These are phyloP conservation scores for Yasuhikotakia modesta DNA, from an alignment of 2,797 vertebrate genomes.

Conservation along the genomic window DNA sequence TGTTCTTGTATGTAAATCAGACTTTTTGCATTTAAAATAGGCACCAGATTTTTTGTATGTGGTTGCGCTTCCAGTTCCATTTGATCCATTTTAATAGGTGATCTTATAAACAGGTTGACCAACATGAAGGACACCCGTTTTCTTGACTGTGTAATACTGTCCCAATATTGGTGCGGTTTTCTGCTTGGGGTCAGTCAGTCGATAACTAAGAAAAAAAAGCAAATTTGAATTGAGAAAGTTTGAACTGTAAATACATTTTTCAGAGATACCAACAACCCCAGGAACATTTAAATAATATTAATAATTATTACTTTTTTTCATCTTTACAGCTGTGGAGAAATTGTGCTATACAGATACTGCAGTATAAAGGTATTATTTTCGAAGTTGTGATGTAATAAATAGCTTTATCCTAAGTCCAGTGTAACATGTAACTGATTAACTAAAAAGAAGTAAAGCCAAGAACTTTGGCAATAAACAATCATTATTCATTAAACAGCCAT, in stretches of 20 bases:
- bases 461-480: not conserved
- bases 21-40: not conserved
- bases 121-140: conserved; percentile 81
- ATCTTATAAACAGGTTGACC: conserved; percentile 88
- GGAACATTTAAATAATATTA: too few relatives aligned
- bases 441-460: not conserved
- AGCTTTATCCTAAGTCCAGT: not conserved
- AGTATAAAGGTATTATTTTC: not conserved
- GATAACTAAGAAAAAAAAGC: conserved; percentile 82
- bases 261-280: not conserved
- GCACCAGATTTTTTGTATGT: not conserved
- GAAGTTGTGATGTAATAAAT: not conserved
- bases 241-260: not conserved
- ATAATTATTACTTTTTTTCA: not conserved
- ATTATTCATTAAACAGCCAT: not conserved
- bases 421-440: conserved; percentile 36
- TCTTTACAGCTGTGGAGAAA: not conserved
- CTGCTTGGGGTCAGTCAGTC: conserved; percentile 83
- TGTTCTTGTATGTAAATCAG: not conserved
- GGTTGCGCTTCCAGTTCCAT: not conserved
- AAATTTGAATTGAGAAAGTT: not conserved
- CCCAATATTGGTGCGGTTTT: conserved; percentile 85
- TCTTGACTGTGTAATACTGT: conserved; percentile 82
- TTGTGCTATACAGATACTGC: not conserved
- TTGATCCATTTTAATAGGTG: conserved; percentile 59